Conservation (phyloP, 2,888 invertebrate genomes). For the Thymelicus sylvestris region DNA sequence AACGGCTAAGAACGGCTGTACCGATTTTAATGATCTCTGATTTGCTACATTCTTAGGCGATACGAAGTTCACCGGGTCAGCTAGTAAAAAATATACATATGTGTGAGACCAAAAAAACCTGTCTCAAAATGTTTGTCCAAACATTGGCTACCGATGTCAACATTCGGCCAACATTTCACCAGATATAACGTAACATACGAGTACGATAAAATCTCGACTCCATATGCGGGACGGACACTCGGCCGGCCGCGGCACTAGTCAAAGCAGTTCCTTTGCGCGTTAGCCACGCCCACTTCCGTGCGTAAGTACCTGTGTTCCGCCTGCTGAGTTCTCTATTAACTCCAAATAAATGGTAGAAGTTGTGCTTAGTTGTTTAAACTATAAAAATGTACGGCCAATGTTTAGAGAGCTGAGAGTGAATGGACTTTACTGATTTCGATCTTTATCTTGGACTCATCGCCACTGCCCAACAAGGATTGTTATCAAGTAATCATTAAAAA, state of each 20-base stretch:
- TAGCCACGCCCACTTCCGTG: slow-evolving; percentile 34
- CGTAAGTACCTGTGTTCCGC: slow-evolving; percentile 25
- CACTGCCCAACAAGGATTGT: no score
- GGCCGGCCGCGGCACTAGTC: slow-evolving; percentile 29
- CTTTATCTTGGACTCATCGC: no score
- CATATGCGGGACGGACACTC: slow-evolving; percentile 22
- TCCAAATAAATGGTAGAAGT: slow-evolving; percentile 4
- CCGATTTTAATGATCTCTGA: no score
- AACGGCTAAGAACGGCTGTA: no score
- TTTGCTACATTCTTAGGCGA: no score
- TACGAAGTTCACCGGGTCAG: no score
- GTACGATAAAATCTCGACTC: slow-evolving; percentile 30
- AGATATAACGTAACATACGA: slow-evolving; percentile 20
- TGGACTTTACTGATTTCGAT: no score
- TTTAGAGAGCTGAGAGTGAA: no score
- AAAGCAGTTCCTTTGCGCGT: slow-evolving; percentile 18
- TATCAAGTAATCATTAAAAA: no score
- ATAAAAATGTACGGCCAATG: no score
- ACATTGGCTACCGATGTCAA: slow-evolving; percentile 9
- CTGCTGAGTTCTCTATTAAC: slow-evolving; percentile 30
- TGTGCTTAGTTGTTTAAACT: not conserved
- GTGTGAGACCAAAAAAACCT: no score
- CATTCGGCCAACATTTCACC: slow-evolving; percentile 20
- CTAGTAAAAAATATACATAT: no score
- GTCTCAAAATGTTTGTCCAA: not conserved